These are phyloP conservation scores for Brachionus plicatilis DNA, from an alignment of 1,140 invertebrate genomes.

Conservation along the genomic window DNA sequence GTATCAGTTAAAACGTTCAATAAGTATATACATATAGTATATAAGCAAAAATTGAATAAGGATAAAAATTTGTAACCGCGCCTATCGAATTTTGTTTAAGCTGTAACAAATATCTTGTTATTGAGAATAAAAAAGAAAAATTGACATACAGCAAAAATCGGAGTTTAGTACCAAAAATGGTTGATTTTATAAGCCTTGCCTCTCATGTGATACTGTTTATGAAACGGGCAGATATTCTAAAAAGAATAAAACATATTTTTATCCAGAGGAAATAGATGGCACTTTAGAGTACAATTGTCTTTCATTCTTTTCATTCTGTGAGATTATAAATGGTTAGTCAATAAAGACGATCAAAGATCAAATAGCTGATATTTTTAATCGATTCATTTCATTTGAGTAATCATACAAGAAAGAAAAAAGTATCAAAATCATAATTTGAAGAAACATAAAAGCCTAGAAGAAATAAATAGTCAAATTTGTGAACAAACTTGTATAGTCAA, in stretches of 20 bases:
- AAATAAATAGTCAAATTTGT: too few species aligned
- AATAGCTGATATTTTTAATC: too few species aligned
- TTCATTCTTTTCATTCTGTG: background rate
- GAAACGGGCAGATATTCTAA: background rate
- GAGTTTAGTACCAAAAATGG: background rate
- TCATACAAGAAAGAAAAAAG: too few species aligned
- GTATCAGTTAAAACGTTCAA: background rate
- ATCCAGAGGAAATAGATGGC: background rate
- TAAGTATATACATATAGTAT: too few species aligned
- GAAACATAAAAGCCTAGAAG: too few species aligned
- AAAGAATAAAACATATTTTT: background rate
- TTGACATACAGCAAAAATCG: background rate
- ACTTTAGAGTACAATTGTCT: background rate
- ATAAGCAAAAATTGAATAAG: too few species aligned
- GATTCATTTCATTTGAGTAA: too few species aligned
- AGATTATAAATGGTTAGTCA: too few species aligned
- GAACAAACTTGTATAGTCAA: too few species aligned
- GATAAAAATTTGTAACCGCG: background rate
- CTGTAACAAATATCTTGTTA: background rate
- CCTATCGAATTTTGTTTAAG: background rate
- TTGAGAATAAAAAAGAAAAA: background rate
- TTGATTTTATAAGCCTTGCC: background rate
- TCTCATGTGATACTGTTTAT: too few species aligned
- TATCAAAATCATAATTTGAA: too few species aligned
- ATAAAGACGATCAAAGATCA: too few species aligned